phyloP scores from a whole-genome alignment of 64 coral and sea anemone species.

The Hydrozoanthus tunicans region DNA sequence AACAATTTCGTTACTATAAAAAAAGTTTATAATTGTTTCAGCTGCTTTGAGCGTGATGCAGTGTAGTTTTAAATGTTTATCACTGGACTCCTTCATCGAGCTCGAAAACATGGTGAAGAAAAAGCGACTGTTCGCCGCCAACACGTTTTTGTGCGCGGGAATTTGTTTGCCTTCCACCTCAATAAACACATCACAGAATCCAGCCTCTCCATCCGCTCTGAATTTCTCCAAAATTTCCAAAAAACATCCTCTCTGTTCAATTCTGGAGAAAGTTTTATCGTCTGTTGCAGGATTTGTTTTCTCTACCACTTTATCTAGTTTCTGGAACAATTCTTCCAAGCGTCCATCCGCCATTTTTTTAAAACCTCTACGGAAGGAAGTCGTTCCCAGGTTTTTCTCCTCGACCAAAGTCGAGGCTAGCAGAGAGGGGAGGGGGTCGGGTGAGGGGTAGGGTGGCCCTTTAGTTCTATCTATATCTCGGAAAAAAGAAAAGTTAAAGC shows the following conservation, averaged over 20 bases:
- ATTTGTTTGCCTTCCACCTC: slow-evolving; percentile 70
- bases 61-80: slow-evolving; percentile 57
- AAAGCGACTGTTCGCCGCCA: slow-evolving; percentile 79
- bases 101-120: slow-evolving; percentile 85
- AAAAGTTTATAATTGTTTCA: slow-evolving; percentile 72
- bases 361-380: too few relatives aligned
- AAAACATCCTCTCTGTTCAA: not conserved
- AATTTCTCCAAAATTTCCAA: slow-evolving; percentile 45
- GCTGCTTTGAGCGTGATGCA: slow-evolving; percentile 42
- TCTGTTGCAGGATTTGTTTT: not conserved
- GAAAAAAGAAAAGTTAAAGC: too few relatives aligned
- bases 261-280: not conserved
- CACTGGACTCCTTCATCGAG: slow-evolving; percentile 73
- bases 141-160: slow-evolving; percentile 56
- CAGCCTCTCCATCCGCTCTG: slow-evolving; percentile 67
- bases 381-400: too few relatives aligned
- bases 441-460: too few relatives aligned
- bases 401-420: too few relatives aligned
- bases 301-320: slow-evolving; percentile 9
- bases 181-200: slow-evolving; percentile 80
- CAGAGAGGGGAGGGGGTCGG: too few relatives aligned
- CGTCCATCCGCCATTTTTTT: slow-evolving; percentile 20
- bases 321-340: not conserved
- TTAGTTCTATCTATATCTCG: too few relatives aligned
- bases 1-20: slow-evolving; percentile 67